Evolutionary conservation across 2,888 invertebrate species (phyloP).

Genomic region (Amaurobius ferox): DNA sequence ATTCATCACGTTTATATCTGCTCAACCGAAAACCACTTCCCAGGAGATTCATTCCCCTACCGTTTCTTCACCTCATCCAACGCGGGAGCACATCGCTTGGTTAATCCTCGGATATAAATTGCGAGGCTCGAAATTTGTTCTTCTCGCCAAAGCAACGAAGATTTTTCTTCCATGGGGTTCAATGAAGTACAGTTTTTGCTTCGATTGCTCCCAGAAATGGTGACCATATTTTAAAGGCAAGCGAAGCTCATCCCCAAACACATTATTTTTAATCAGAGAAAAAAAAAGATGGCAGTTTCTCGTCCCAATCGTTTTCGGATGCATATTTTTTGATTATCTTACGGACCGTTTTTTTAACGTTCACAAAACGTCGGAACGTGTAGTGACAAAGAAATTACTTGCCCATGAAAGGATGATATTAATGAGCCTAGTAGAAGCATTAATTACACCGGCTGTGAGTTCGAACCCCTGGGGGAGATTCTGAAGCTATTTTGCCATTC

Average conservation of each 20-base stretch:
- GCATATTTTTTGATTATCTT: conserved; percentile 34
- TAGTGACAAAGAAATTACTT: conserved; percentile 57
- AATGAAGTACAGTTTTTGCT: conserved; percentile 22
- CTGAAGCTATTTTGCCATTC: conserved; percentile 17
- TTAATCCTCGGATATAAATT: conserved; percentile 49
- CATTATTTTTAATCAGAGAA: conserved; percentile 52
- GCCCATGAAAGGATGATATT: conserved; percentile 60
- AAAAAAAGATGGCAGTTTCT: conserved; percentile 27
- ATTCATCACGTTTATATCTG: too few relatives aligned
- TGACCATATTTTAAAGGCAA: conserved; percentile 40
- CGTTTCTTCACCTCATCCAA: not conserved
- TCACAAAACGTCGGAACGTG: conserved; percentile 9
- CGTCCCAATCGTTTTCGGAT: conserved; percentile 27
- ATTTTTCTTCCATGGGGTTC: not conserved
- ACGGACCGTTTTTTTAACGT: conserved; percentile 5
- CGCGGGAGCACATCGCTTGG: conserved; percentile 17
- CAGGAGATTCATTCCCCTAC: not conserved
- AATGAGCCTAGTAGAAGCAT: conserved; percentile 42
- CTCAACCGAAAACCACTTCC: not conserved
- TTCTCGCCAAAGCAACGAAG: conserved; percentile 1
- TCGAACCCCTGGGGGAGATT: conserved; percentile 13
- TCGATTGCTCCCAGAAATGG: conserved; percentile 13
- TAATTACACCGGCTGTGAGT: conserved; percentile 36
- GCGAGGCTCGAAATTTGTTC: conserved; percentile 4
- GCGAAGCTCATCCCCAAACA: conserved; percentile 23